Evolutionary conservation across 2,113 vertebrate genomes (phyloP).

Genomic region (Nesogale talazaci): DNA sequence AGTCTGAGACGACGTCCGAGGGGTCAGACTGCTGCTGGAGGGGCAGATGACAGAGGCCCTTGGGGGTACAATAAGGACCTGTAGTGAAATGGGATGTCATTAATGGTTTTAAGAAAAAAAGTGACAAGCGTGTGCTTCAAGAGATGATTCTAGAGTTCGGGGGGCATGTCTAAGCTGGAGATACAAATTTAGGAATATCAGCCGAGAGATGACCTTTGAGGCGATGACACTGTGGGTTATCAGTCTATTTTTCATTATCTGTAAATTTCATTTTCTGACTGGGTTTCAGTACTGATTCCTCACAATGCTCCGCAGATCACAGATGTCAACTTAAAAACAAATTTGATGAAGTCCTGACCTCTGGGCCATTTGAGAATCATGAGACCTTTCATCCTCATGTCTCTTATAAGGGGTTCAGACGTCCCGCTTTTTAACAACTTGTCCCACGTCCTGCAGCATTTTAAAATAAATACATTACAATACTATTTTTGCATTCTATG

Average conservation of each 20-base stretch:
- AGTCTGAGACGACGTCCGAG: too few species aligned
- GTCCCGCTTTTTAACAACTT: too few species aligned
- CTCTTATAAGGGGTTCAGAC: too few species aligned
- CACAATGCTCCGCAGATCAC: not conserved
- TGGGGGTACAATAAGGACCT: not conserved
- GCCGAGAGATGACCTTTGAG: not conserved
- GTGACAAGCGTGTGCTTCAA: not conserved
- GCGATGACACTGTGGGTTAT: not conserved
- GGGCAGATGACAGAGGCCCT: not conserved
- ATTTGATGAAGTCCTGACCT: not conserved
- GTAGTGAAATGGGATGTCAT: not conserved
- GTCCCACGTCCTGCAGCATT: too few species aligned
- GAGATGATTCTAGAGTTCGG: not conserved
- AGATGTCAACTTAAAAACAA: not conserved
- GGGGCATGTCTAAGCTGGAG: not conserved
- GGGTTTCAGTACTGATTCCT: not conserved
- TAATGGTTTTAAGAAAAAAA: not conserved
- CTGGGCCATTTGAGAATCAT: not conserved
- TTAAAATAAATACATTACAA: too few species aligned
- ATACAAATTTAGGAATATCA: not conserved
- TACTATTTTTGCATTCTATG: too few species aligned
- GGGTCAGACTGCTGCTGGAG: not conserved
- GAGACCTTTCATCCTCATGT: not conserved
- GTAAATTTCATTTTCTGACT: slow-evolving; percentile 14
- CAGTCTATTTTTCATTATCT: not conserved